These are phyloP conservation scores for Pammene fasciana DNA, from an alignment of 2,888 invertebrate species.

Conservation along the genomic window DNA sequence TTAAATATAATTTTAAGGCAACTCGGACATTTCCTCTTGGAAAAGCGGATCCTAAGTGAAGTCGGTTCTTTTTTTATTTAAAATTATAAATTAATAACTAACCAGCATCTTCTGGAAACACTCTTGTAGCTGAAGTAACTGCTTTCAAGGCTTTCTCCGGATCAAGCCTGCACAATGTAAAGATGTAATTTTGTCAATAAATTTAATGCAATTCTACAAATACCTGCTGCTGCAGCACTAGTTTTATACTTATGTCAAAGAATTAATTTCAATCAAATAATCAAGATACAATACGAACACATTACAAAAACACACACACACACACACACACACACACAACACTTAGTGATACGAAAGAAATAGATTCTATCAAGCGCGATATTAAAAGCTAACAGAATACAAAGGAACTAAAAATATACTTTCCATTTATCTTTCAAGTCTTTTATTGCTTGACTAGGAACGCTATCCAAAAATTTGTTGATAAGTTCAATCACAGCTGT, in stretches of 20 bases:
- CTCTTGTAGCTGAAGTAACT: constrained; percentile 84
- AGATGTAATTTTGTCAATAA: neutral
- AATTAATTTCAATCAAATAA: no score
- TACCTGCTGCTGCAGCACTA: neutral
- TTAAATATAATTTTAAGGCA: no score
- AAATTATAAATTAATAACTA: no score
- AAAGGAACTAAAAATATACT: constrained; percentile 16
- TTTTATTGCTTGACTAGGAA: constrained; percentile 82
- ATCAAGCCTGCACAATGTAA: constrained; percentile 73
- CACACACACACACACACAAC: no score
- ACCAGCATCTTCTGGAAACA: constrained; percentile 84
- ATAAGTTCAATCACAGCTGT: constrained; percentile 90
- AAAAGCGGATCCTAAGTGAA: no score
- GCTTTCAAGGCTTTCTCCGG: constrained; percentile 84
- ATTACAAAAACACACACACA: no score
- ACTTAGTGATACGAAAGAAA: no score
- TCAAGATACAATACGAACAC: no score
- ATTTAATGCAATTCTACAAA: neutral
- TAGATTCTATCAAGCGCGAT: no score
- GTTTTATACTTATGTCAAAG: neutral
- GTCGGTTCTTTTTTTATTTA: no score
- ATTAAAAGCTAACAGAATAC: no score
- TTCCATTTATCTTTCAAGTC: constrained; percentile 85
- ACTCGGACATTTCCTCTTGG: no score
- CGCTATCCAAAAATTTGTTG: constrained; percentile 87